A percentile compares a stretch with the other conserved stretches of the same genome.
Evolutionary conservation across 2,797 vertebrate species (phyloP).

Genomic region (Acipenser ruthenus): DNA sequence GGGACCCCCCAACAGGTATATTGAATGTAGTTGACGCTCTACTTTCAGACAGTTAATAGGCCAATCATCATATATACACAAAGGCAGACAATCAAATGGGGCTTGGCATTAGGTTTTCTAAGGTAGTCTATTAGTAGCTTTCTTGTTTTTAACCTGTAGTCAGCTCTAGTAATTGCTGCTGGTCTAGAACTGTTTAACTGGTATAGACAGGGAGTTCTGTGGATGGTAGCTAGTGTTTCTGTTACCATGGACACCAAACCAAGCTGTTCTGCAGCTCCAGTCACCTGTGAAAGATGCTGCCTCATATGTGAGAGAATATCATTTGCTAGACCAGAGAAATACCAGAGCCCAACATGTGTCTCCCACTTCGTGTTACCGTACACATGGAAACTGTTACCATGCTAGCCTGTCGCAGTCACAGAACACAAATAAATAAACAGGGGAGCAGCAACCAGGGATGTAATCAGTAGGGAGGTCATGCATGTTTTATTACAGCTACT

Average conservation of each 20-base stretch:
- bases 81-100: too few relatives aligned
- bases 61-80: too few relatives aligned
- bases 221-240: background rate
- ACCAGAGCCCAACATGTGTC: constrained; percentile 10
- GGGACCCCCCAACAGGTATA: too few relatives aligned
- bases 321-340: constrained; percentile 5
- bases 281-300: background rate
- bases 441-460: constrained; percentile 24
- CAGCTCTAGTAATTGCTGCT: too few relatives aligned
- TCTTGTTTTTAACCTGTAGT: too few relatives aligned
- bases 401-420: constrained; percentile 7
- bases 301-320: background rate
- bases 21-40: too few relatives aligned
- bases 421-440: constrained; percentile 23
- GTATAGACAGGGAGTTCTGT: background rate
- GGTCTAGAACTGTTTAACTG: too few relatives aligned
- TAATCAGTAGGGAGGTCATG: constrained; percentile 30
- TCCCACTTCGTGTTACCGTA: constrained; percentile 34
- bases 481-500: constrained; percentile 48
- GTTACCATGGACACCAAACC: background rate
- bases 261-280: background rate
- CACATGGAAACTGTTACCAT: constrained; percentile 42
- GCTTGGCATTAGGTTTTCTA: too few relatives aligned
- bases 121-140: too few relatives aligned
- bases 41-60: too few relatives aligned